Conservation (phyloP, 2,888 invertebrate species). For the Euclidia mi region DNA sequence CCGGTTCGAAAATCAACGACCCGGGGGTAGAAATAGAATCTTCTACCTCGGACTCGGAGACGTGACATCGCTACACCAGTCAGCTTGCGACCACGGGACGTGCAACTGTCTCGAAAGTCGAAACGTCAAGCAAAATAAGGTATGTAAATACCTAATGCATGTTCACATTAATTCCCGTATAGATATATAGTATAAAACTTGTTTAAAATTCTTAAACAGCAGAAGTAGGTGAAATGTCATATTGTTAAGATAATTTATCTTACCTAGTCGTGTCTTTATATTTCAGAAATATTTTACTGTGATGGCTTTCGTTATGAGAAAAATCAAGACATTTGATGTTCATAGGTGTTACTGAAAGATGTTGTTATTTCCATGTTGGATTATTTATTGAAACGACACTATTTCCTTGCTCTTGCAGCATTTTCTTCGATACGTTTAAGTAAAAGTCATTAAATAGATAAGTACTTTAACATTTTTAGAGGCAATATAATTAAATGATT, state of each 20-base stretch:
- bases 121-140: too few relatives aligned
- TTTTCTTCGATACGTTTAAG: too few relatives aligned
- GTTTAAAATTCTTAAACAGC: slow-evolving; percentile 1
- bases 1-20: too few relatives aligned
- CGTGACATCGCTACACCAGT: too few relatives aligned
- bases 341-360: slow-evolving; percentile 24
- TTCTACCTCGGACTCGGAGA: too few relatives aligned
- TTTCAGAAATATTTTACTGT: slow-evolving; percentile 23
- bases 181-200: neutral
- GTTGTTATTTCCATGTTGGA: slow-evolving; percentile 20
- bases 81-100: too few relatives aligned
- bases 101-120: too few relatives aligned
- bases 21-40: too few relatives aligned
- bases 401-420: neutral
- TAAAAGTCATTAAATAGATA: neutral
- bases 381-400: slow-evolving; percentile 3
- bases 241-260: slow-evolving; percentile 3
- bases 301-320: slow-evolving; percentile 32
- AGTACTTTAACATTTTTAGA: neutral
- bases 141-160: too few relatives aligned
- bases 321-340: slow-evolving; percentile 16
- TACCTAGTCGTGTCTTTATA: slow-evolving; percentile 1
- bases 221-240: neutral
- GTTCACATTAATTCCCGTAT: too few relatives aligned
- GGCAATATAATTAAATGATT: neutral